phyloP scores from a whole-genome alignment of 2,113 vertebrate species.

The Cricetomys ansorgei region DNA sequence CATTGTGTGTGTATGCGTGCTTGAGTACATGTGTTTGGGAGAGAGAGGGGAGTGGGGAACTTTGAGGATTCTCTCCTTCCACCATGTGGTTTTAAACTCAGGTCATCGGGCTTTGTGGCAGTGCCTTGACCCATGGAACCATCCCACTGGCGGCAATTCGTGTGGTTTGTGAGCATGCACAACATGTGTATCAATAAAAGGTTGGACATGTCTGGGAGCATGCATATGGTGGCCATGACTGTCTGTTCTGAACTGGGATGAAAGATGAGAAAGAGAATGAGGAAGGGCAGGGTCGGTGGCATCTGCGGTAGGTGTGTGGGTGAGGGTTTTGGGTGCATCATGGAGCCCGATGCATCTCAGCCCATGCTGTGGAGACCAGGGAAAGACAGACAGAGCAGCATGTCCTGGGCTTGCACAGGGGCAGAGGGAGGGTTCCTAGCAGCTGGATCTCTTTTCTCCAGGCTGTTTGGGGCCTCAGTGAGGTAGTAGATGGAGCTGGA shows the following conservation, averaged over 20 bases:
- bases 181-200: not conserved
- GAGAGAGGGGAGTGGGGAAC: not conserved
- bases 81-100: not conserved
- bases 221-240: not conserved
- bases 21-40: not conserved
- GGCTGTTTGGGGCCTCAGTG: not conserved
- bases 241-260: not conserved
- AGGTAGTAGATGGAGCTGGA: not conserved
- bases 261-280: not conserved
- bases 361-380: too few relatives aligned
- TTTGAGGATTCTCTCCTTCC: too few relatives aligned
- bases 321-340: not conserved
- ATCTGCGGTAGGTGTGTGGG: not conserved
- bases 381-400: too few relatives aligned
- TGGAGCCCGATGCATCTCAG: not conserved
- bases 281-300: fast-evolving
- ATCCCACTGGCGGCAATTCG: not conserved
- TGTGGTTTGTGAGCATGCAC: not conserved
- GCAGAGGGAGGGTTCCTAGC: not conserved
- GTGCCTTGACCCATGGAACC: not conserved
- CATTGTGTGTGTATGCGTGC: not conserved
- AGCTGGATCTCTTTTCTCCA: not conserved
- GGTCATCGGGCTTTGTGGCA: not conserved
- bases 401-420: not conserved
- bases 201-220: not conserved